Conservation (phyloP, 2,888 invertebrate genomes). For the Habroteleia sp. region DNA sequence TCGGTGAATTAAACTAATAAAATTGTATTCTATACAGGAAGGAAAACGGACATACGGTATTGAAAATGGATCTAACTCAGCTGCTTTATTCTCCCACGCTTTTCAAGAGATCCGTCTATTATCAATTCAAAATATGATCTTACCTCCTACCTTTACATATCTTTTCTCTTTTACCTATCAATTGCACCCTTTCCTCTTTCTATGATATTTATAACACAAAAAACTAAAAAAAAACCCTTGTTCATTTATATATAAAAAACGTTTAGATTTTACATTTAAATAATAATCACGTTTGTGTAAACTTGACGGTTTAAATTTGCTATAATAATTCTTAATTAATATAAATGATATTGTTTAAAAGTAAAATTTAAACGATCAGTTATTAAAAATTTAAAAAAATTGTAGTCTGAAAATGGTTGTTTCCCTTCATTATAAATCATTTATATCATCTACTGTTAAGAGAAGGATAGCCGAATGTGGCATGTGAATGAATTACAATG, state of each 20-base stretch:
- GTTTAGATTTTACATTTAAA: too few species aligned
- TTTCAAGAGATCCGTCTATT: conserved; percentile 43
- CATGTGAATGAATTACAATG: conserved; percentile 18
- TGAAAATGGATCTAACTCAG: conserved; percentile 46
- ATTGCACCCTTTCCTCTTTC: conserved; percentile 50
- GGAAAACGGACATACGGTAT: conserved; percentile 49
- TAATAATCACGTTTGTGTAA: too few species aligned
- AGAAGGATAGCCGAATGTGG: conserved; percentile 8
- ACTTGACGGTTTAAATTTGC: too few species aligned
- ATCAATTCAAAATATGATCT: conserved; percentile 48
- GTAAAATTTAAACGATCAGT: too few species aligned
- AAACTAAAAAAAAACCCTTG: conserved; percentile 1
- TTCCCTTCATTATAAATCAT: too few species aligned
- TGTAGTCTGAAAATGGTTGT: too few species aligned
- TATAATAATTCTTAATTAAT: too few species aligned
- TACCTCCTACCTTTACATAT: conserved; percentile 32
- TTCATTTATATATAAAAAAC: not conserved
- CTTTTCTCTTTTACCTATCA: conserved; percentile 39
- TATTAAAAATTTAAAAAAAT: too few species aligned
- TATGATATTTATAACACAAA: conserved; percentile 22
- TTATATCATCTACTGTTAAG: not conserved
- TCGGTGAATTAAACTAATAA: too few species aligned
- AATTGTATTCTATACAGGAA: conserved; percentile 27
- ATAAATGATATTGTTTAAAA: too few species aligned
- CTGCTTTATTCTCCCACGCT: conserved; percentile 55